Base-by-base conservation (phyloP, 2,113 vertebrate genomes). In the Psilopsiagon aymara region DNA sequence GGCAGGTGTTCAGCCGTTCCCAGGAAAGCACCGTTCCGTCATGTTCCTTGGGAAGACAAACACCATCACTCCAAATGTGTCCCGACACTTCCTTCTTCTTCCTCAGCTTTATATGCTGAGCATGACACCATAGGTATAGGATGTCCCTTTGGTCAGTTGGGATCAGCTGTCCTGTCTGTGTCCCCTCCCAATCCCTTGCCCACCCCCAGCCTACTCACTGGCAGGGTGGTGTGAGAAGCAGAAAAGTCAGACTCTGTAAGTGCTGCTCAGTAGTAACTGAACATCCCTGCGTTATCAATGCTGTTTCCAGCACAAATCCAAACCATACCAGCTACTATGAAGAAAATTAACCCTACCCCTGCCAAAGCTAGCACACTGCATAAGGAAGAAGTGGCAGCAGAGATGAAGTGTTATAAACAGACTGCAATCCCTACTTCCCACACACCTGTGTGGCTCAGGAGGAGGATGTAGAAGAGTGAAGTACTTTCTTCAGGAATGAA, bases 371-470 rank as follows among this genome's bases (percentile, higher is more conserved):
- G 39, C 39, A 39, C 39, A 39, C 18, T 55, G 53, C 53, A 55
- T 20, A 21, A 67, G 21, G 60, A 74, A 18, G 14, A 60, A 51
- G 31, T 11, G 13, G 31, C 20, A 67, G 43, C 35, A 81, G 21
- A 59, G 14, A 41, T 0, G 1, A 74, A 44, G 5, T 35, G 12
- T 41, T 55, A 52, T 23, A 27, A 67, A 18, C 14, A 44, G 52
- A 75, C 18, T 39, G 23, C 16, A 69, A 25, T 1, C 4, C 3
- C 10, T 18, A 5, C 44, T 82, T 8, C 23, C 15, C 23, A 39
- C 52, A 3, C 25, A 1, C 10, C 17, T 37, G 14, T 0, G 1
- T 19, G 18, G 24, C 16, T 62, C 24, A 19, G 19, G 7, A 44
- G 11, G 10, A 62, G 18, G 23, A 68, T 9, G 11, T 43, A 51